Evolutionary conservation across 2,113 vertebrate genomes (phyloP).

Genomic region (Antechinus flavipes): DNA sequence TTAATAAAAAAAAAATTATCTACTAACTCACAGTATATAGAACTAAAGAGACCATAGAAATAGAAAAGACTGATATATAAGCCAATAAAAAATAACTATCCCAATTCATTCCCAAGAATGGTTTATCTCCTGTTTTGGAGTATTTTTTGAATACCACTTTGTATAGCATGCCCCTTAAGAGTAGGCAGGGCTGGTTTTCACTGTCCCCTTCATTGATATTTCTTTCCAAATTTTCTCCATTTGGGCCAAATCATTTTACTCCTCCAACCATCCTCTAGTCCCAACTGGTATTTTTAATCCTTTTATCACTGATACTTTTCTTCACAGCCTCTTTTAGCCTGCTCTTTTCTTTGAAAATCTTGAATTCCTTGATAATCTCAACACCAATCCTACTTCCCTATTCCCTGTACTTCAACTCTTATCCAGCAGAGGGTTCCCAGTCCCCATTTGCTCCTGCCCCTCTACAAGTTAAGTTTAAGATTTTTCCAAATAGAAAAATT

Average conservation of each 20-base stretch:
- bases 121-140: not conserved
- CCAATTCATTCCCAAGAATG: not conserved
- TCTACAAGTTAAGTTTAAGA: not conserved
- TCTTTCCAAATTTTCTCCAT: not conserved
- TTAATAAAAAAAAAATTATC: too few relatives aligned
- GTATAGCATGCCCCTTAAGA: accelerated
- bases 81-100: too few relatives aligned
- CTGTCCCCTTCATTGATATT: not conserved
- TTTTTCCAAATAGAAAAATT: not conserved
- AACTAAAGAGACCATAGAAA: too few relatives aligned
- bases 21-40: too few relatives aligned
- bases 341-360: not conserved
- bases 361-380: not conserved
- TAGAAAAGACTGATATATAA: too few relatives aligned
- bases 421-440: not conserved
- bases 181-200: not conserved
- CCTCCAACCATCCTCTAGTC: not conserved
- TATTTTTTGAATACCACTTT: not conserved
- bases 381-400: not conserved
- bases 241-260: not conserved
- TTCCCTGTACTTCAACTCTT: not conserved
- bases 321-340: not conserved
- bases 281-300: not conserved
- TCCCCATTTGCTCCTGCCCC: not conserved
- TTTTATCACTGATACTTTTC: not conserved